Evolutionary conservation across 2,888 invertebrate genomes (phyloP), one percentile per base, ranked within the genome.

Genomic region (Trichopoda pennipes): DNA sequence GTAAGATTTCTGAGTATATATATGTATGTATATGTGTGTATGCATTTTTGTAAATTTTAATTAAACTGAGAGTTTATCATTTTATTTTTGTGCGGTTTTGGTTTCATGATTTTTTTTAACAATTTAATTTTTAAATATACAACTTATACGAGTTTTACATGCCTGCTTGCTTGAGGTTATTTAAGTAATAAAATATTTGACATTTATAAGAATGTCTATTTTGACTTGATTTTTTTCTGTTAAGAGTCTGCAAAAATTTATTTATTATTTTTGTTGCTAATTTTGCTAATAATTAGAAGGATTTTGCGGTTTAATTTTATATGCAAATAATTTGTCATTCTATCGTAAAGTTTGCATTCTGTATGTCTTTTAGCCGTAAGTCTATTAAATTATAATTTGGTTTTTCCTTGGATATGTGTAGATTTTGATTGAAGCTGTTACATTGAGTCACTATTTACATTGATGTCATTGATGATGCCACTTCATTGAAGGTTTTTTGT

Each of bases 181-280:
- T 60, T 63, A 28, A 28, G 42, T 3, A 63, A n/a, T 17, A 23
- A 73, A 66, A 55, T 61, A 72, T 82, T 75, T 80, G 81, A 66
- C 81, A 82, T 79, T 82, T 82, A 61, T 51, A 69, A 70, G 64
- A 69, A 51, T 70, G 73, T 42, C 19, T 81, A 23, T 79, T 66
- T 64, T 4, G 35, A 28, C 21, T 35, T 32, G 14, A 68, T 76
- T 70, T 16, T 78, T 53, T n/a, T 8, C 4, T 55, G 28, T 60
- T 21, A 58, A 55, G n/a, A 28, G 8, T 42, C 53, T 51, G 35
- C 38, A 2, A 12, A 53, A 60, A 53, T n/a, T 42, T 58, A 68
- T 66, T 32, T 66, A 60, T 58, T 72, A 60, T 72, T 16, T n/a
- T 63, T 23, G 2, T 38, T 21, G 17, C 10, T 47, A 17, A 28